Evolutionary conservation across 1,140 invertebrate species (phyloP), one percentile per base, ranked within the genome.

Genomic region (Cotesia typhae): DNA sequence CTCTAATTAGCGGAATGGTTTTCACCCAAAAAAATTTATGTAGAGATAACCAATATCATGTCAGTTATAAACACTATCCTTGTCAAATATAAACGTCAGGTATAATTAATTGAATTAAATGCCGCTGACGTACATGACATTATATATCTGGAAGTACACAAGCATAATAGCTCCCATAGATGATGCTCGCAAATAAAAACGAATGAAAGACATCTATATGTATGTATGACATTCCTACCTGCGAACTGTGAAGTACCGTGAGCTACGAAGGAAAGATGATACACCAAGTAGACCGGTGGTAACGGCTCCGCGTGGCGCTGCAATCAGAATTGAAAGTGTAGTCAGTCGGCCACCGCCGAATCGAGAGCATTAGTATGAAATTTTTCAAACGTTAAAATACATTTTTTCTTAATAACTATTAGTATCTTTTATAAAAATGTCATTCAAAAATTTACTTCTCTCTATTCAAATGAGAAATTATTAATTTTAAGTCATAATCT

Each of bases 321-420:
- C 66, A 28, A 60, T 59, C 73, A 67, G 73, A 61, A 71, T 61
- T 67, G 63, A 28, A 37, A 74, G 73, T 74, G 73, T 69, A 74
- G 73, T 74, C 73, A 70, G 69, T 74, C 65, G 68, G 69, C 57
- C 65, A 60, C 73, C 68, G 69, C 41, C 69, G 73, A 72, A 67
- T 57, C 70, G 70, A 41, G 17, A 72, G 47, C 52, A 72, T 60
- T 63, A 53, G 61, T 36, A n/a, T 52, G 47, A 3, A n/a, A 47
- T 53, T 59, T 20, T 41, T 12, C 6, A n/a, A 52, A 7, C 3
- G 7, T n/a, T 6, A 14, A 51, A 51, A 35, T 17, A 7, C 59
- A n/a, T 4, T 59, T 10, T 17, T 57, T 17, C n/a, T 7, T 6
- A 63, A 37, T 63, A 63, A 63, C 9, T 35, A 20, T 71, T 53